Evolutionary conservation across 2,888 invertebrate genomes (phyloP).

Genomic region (Synergus umbraculus): DNA sequence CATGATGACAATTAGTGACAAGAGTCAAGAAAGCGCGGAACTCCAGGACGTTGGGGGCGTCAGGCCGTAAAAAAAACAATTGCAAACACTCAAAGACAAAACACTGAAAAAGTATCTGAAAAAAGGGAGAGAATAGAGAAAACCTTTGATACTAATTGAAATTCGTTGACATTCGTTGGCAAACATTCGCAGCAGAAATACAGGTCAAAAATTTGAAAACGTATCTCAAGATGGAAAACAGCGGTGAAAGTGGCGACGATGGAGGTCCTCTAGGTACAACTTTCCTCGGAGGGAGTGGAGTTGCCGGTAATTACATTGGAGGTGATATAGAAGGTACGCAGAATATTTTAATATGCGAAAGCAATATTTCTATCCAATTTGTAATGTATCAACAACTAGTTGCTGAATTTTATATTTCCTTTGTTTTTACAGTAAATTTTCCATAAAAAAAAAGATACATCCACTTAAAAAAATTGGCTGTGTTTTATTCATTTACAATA

Average conservation of each 20-base stretch:
- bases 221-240: constrained; percentile 70
- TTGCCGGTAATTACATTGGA: constrained; percentile 70
- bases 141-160: background rate
- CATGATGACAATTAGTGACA: too few relatives aligned
- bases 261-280: constrained; percentile 71
- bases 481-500: background rate
- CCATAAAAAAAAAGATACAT: background rate
- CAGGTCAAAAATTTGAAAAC: constrained; percentile 8
- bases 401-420: background rate
- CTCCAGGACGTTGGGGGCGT: too few relatives aligned
- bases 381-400: background rate
- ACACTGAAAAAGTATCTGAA: background rate
- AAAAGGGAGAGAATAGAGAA: background rate
- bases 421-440: background rate
- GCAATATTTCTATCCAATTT: background rate
- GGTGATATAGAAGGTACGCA: constrained; percentile 73
- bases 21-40: too few relatives aligned
- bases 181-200: background rate
- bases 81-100: background rate
- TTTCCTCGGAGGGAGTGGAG: constrained; percentile 68
- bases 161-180: background rate
- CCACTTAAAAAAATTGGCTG: background rate
- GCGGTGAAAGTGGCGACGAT: constrained; percentile 75
- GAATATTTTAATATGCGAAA: constrained; percentile 14
- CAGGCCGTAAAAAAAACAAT: too few relatives aligned